A percentile compares a stretch with the other conserved stretches of the same genome.
Conservation (phyloP, 2,888 invertebrate species). For the Drosophila falleni region DNA sequence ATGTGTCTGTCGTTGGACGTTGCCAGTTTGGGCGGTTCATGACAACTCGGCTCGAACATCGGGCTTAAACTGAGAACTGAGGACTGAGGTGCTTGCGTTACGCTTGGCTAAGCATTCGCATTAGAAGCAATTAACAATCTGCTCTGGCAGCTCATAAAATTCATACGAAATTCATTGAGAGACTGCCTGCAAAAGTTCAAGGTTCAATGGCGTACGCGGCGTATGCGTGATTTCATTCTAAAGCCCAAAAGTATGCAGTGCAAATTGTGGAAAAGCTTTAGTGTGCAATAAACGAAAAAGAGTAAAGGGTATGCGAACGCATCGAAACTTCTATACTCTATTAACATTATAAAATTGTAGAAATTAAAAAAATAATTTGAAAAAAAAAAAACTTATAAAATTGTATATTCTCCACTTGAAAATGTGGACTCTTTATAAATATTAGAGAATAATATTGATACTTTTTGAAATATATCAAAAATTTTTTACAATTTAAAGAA, state of each 20-base stretch:
- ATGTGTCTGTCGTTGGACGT: constrained; percentile 50
- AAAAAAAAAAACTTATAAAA: too few species aligned
- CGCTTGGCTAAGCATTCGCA: constrained; percentile 50
- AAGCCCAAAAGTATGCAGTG: constrained; percentile 63
- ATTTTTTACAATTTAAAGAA: neutral
- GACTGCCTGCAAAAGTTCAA: constrained; percentile 41
- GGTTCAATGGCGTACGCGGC: constrained; percentile 47
- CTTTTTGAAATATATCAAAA: too few species aligned
- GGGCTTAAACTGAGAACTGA: neutral
- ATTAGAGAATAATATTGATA: too few species aligned
- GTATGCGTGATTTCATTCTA: constrained; percentile 46
- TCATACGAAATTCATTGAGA: constrained; percentile 29
- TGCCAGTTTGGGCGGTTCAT: constrained; percentile 7
- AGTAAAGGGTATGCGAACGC: neutral
- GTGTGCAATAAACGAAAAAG: constrained; percentile 1
- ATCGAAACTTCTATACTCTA: constrained; percentile 2
- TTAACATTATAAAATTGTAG: neutral
- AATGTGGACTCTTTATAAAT: too few species aligned
- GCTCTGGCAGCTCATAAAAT: constrained; percentile 49
- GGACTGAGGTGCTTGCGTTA: constrained; percentile 20
- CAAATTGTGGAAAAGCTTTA: constrained; percentile 19
- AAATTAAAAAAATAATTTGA: neutral
- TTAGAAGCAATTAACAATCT: constrained; percentile 69
- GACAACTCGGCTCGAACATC: constrained; percentile 6
- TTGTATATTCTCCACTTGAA: too few species aligned